phyloP scores from a whole-genome alignment of 2,797 vertebrate species.

The Remorina albescens region DNA sequence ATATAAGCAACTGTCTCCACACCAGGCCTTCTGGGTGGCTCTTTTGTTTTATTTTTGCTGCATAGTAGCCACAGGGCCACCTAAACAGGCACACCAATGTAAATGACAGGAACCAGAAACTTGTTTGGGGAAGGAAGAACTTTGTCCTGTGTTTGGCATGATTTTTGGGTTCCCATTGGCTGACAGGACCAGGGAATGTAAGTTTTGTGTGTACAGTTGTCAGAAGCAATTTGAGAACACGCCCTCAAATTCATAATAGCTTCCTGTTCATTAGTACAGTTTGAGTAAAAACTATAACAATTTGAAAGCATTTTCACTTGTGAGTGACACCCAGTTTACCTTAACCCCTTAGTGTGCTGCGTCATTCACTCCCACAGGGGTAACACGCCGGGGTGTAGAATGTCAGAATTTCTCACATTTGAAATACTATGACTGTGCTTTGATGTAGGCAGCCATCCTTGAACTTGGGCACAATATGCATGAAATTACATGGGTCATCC shows the following conservation, averaged over 20 bases:
- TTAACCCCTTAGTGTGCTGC: neutral
- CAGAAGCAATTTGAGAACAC: slow-evolving; percentile 40
- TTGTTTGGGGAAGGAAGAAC: slow-evolving; percentile 32
- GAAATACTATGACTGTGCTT: neutral
- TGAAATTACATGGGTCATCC: neutral
- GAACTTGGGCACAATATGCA: neutral
- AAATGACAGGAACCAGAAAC: slow-evolving; percentile 43
- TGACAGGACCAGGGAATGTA: slow-evolving; percentile 20
- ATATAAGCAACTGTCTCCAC: slow-evolving; percentile 23
- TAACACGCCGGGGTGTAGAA: neutral
- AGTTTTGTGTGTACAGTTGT: slow-evolving; percentile 49
- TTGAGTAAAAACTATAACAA: neutral
- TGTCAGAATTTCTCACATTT: neutral
- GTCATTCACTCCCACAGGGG: neutral
- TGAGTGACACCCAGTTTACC: slow-evolving; percentile 17
- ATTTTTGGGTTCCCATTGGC: slow-evolving; percentile 47
- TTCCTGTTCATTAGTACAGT: slow-evolving; percentile 53
- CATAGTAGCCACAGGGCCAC: slow-evolving; percentile 55
- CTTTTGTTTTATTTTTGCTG: neutral
- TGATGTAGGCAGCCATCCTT: neutral
- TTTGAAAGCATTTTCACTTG: slow-evolving; percentile 37
- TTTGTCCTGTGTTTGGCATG: neutral
- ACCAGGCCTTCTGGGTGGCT: slow-evolving; percentile 58
- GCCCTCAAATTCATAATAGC: slow-evolving; percentile 4
- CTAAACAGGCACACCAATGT: slow-evolving; percentile 54